These are phyloP conservation scores for Silurus meridionalis DNA, from an alignment of 2,113 vertebrate genomes.

Conservation along the genomic window DNA sequence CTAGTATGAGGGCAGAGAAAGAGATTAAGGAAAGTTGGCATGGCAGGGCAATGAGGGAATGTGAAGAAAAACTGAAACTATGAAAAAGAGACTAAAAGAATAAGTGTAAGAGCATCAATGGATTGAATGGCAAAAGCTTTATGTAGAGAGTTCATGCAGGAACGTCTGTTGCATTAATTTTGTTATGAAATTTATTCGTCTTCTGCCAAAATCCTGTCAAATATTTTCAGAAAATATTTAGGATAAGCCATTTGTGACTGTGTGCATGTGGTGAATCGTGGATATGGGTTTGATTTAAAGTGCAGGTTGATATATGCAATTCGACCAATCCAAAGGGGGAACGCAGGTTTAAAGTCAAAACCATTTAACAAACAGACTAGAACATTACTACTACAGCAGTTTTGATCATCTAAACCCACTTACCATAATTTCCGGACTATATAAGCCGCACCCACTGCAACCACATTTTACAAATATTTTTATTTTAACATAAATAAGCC, in stretches of 20 bases:
- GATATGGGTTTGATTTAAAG: not conserved
- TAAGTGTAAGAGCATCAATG: not conserved
- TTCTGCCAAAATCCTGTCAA: not conserved
- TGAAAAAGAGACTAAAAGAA: not conserved
- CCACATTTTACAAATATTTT: no score
- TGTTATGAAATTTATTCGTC: not conserved
- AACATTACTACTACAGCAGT: not conserved
- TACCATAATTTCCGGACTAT: no score
- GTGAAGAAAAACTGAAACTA: not conserved
- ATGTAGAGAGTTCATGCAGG: not conserved
- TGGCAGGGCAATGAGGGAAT: conserved; percentile 4
- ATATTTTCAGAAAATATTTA: not conserved
- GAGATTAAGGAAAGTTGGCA: not conserved
- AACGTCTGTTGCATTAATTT: not conserved
- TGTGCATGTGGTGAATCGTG: not conserved
- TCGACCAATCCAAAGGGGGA: not conserved
- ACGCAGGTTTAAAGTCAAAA: not conserved
- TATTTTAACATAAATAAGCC: no score
- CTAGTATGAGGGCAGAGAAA: not conserved
- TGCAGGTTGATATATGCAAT: not conserved
- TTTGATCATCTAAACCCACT: no score
- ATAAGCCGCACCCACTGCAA: no score
- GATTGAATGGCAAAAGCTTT: not conserved
- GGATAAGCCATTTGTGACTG: not conserved
- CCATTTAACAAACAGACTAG: not conserved